Evolutionary conservation across 2,888 invertebrate genomes (phyloP), one percentile per base, ranked within the genome.

Genomic region (Vanessa cardui): DNA sequence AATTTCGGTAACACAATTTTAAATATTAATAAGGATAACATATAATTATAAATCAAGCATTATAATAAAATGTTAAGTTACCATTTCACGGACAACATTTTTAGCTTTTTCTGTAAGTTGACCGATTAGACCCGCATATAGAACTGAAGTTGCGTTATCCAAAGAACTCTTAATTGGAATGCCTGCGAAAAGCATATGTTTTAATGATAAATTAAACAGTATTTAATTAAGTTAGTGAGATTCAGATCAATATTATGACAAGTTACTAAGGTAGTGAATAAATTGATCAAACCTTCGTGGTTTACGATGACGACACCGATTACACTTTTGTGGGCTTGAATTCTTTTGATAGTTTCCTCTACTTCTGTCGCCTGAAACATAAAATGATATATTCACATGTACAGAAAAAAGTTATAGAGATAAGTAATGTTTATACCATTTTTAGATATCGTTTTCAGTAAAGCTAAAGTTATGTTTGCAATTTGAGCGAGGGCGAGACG

Each of bases 241-340:
- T 31, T n/a, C 31, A n/a, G 26, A 54, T 54, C 52, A 31, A 58
- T 54, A 31, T 54, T 54, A 54, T n/a, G 31, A 16, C 26, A 54
- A n/a, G 72, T 77, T 78, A 72, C 83, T 76, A 85, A 79, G 79
- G 80, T 62, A 80, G 77, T 75, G 31, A 61, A 68, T 31, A 64
- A 76, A 75, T 82, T 90, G 91, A 90, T 80, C 89, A 88, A 93
- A 99, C 99, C 99, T 96, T 99, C 99, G 71, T 96, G 95, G 91
- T 99, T 99, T 69, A 99, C 98, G 69, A 99, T 97, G 85, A 99
- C 97, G 62, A 98, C 97, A 73, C 99, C 99, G 82, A 97, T 96
- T 68, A 99, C 99, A 76, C 99, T 99, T 92, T 99, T 99, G 83
- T 99, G 99, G 60, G 97, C 96, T 84, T 99, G 98, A 80, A 99